A percentile compares a stretch with the other conserved stretches of the same genome.
Conservation (phyloP, 53 echinoderm and acorn worm species). For the Pentamera pediparva region DNA sequence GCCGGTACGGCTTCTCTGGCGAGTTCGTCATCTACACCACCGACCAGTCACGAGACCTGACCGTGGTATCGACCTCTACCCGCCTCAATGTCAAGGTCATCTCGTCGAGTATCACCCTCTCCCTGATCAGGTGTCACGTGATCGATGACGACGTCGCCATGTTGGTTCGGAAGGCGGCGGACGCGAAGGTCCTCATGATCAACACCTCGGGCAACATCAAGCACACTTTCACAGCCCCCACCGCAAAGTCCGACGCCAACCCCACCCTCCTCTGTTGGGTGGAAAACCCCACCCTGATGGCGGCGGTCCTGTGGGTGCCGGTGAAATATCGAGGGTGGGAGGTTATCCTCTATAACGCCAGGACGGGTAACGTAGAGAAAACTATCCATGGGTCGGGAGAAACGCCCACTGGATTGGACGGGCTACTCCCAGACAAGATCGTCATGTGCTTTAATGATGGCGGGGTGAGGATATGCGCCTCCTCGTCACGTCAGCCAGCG, state of each 20-base stretch:
- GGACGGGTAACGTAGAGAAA: not conserved
- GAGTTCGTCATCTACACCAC: constrained; percentile 30
- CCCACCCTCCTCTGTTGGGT: constrained; percentile 26
- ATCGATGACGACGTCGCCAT: not conserved
- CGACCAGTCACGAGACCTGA: constrained; percentile 3
- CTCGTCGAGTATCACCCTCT: not conserved
- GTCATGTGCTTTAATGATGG: constrained; percentile 27
- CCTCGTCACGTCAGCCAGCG: not conserved
- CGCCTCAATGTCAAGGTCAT: constrained; percentile 7
- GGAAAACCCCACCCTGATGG: constrained; percentile 4
- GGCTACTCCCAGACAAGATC: constrained; percentile 24
- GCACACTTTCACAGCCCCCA: constrained; percentile 3
- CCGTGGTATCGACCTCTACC: constrained; percentile 24
- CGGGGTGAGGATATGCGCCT: not conserved
- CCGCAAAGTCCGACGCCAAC: not conserved
- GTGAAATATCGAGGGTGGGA: not conserved
- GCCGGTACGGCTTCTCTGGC: not conserved
- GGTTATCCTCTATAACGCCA: constrained; percentile 10
- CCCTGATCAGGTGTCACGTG: constrained; percentile 4
- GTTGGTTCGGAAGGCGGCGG: not conserved
- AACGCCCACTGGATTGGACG: constrained; percentile 18
- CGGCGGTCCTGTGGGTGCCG: constrained; percentile 25
- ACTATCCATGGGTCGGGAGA: not conserved
- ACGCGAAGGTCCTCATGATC: constrained; percentile 7
- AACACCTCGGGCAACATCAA: not conserved